These are phyloP conservation scores for Spisula solida DNA, from an alignment of 2,888 invertebrate genomes.

Conservation along the genomic window DNA sequence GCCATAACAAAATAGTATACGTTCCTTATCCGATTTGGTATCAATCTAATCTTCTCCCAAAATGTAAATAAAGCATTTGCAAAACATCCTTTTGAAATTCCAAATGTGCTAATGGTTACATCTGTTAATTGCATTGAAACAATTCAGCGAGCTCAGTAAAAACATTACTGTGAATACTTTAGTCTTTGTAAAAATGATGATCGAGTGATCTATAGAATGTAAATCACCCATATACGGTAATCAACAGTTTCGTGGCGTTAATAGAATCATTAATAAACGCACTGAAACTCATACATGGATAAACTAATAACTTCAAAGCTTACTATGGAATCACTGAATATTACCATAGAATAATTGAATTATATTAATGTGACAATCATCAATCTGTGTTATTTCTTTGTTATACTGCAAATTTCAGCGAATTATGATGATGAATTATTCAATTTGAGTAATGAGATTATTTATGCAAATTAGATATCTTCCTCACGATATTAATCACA, in stretches of 20 bases:
- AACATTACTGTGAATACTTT: too few species aligned
- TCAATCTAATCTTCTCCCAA: too few species aligned
- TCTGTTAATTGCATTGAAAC: too few species aligned
- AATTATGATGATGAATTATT: not conserved
- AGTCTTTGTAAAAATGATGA: too few species aligned
- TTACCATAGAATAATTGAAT: not conserved
- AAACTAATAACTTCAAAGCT: not conserved
- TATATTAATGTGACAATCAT: constrained; percentile 5
- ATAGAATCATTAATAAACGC: not conserved
- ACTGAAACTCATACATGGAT: not conserved
- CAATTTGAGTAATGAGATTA: not conserved
- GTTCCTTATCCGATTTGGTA: too few species aligned
- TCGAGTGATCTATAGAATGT: too few species aligned
- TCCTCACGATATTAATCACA: not conserved
- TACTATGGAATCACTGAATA: not conserved
- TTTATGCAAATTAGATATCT: not conserved
- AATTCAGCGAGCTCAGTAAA: too few species aligned
- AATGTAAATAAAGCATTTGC: too few species aligned
- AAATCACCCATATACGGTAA: too few species aligned
- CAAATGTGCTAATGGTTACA: too few species aligned
- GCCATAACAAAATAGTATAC: too few species aligned
- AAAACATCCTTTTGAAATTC: too few species aligned
- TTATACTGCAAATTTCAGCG: not conserved
- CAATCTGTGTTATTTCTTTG: not conserved
- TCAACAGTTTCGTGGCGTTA: not conserved